Base-by-base conservation (phyloP, 2,113 vertebrate species). In the Arvicanthis niloticus region DNA sequence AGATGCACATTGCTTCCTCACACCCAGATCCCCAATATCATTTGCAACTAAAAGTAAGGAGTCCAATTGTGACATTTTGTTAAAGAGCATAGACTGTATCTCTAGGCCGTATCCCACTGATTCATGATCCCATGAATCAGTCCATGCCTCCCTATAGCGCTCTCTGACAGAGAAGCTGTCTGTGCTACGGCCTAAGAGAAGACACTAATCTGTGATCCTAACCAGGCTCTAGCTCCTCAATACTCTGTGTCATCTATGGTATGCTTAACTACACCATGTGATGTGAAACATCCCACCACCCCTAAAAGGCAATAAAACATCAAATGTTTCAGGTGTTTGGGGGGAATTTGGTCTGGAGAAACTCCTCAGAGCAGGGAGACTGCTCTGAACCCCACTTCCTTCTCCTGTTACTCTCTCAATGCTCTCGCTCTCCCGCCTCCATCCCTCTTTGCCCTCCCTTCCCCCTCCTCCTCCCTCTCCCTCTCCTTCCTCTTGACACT, bases 1-100 rank as follows among this genome's bases (percentile, higher is more conserved):
- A 94, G 96, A 90, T 65, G 16, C 4, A 87, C 34, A 78, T 56
- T 91, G 26, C 7, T 48, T 87, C 72, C 51, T 84, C 56, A 85
- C 77, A 90, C 40, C 81, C n/a, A 95, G 51, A 72, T 37, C 19
- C 4, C 86, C 42, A 60, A 29, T 48, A 92, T 1, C 22, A 85
- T 10, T 68, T 70, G 85, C 84, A 88, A 80, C 7, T 70, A 78
- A 58, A 24, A 12, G 13, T 60, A 65, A n/a, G 42, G 34, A 84
- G 42, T 17, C 26, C 85, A 93, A 89, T 24, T 65, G 42, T 89
- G 40, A 0, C 3, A 70, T 78, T 95, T 11, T 11, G 29, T 56
- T n/a, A n/a, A 51, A 51, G 51, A n/a, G 13, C 34, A 58, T 15
- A 21, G 21, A 24, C 53, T 40, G 21, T 0, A 13, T 19, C 53